These are phyloP conservation scores for Helobdella robusta DNA, from an alignment of 2,888 invertebrate species.

Conservation along the genomic window DNA sequence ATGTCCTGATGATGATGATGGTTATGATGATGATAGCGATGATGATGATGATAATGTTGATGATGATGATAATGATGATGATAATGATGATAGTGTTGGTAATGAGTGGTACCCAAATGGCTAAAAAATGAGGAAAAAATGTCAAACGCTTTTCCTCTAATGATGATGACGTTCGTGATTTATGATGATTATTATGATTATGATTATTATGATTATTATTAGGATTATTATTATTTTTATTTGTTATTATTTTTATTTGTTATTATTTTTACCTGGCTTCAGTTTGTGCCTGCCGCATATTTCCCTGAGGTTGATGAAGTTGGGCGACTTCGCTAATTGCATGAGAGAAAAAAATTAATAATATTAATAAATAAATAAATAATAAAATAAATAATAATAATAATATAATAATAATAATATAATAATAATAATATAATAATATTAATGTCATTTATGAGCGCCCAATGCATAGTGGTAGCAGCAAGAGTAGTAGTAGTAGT, in stretches of 20 bases:
- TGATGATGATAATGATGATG: background rate
- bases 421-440: too few species aligned
- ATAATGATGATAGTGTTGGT: background rate
- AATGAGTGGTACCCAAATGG: background rate
- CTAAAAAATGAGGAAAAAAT: background rate
- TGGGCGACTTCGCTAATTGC: constrained; percentile 73
- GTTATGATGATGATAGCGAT: background rate
- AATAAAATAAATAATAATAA: too few species aligned
- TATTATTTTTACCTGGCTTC: constrained; percentile 8
- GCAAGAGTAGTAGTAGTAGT: too few species aligned
- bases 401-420: too few species aligned
- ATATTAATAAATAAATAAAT: too few species aligned
- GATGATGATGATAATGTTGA: background rate
- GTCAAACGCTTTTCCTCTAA: too few species aligned
- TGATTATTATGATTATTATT: background rate
- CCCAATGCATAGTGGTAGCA: too few species aligned
- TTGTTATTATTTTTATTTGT: too few species aligned
- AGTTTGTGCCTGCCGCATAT: constrained; percentile 84
- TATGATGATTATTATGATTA: background rate
- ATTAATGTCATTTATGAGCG: too few species aligned
- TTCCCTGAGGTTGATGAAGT: constrained; percentile 90
- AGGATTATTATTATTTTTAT: background rate
- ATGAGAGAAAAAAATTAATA: too few species aligned
- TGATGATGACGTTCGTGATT: too few species aligned
- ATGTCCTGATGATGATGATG: constrained; percentile 58